Base-by-base conservation (phyloP, 2,797 vertebrate genomes). In the Agapornis canus region DNA sequence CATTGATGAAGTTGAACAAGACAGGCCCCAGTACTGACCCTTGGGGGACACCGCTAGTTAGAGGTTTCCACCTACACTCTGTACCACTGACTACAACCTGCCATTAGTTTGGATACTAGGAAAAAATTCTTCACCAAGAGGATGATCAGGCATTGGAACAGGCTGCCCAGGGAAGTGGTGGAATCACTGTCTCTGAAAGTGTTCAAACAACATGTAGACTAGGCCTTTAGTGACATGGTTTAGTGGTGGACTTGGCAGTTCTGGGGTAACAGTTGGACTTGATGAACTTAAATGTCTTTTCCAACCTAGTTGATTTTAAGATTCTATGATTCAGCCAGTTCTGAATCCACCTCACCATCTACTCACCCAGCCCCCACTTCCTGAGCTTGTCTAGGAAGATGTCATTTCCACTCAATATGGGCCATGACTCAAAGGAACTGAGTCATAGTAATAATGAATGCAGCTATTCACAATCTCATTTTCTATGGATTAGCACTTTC, bases 361-460 rank as follows among this genome's bases (percentile, higher is more conserved):
- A 57, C 56, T 57, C 56, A 57, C 22, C 32, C 56, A 57, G 32
- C 56, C 56, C 15, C 6, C 32, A 35, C 32, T 57, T 57, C 32
- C 32, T 57, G 56, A 57, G 56, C 32, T 57, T 25, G 32, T 16
- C 22, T 57, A 57, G 10, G 32, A 57, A 14, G 32, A 57, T 57
- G 56, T 35, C 14, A 91, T 86, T 95, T 88, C 39, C 35, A 54
- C 20, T 12, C 22, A 13, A 2, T 14, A 13, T 54, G 79, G 27
- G 52, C 43, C 52, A 43, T 81, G 84, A 89, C 65, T 90, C 85
- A 95, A 85, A 91, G 2, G 8, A 92, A 39, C 42, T 92, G 86
- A 88, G 65, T 96, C 94, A 94, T 20, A 66, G 59, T 69, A 81
- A 71, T 63, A 91, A 85, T n/a, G 65, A 78, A 88, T 59, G 63